A percentile compares a stretch with the other conserved stretches of the same genome.
Evolutionary conservation across 2,113 vertebrate species (phyloP).

Genomic region (Carollia perspicillata): DNA sequence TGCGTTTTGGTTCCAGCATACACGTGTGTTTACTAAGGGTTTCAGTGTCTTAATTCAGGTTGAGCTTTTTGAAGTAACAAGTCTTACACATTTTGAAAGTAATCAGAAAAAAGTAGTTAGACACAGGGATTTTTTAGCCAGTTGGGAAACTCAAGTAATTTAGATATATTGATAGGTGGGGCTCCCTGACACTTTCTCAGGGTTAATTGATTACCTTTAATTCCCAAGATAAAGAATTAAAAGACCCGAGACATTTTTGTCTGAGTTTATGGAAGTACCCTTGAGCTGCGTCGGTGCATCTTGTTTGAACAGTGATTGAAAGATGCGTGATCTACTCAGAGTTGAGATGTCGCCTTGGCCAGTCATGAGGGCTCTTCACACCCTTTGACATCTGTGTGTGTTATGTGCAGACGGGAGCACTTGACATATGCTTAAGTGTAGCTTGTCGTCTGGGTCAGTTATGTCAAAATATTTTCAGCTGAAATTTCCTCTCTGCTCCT

Average conservation of each 20-base stretch:
- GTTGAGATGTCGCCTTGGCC: background rate
- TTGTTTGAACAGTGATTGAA: background rate
- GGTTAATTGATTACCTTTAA: background rate
- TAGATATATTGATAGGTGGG: background rate
- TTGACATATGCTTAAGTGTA: slow-evolving; percentile 81
- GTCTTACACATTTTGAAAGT: background rate
- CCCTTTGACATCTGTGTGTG: background rate
- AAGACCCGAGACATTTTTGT: background rate
- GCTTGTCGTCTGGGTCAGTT: slow-evolving; percentile 88
- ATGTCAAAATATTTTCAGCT: slow-evolving; percentile 80
- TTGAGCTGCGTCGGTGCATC: background rate
- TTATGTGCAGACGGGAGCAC: slow-evolving; percentile 45
- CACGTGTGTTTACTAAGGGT: background rate
- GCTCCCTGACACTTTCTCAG: background rate
- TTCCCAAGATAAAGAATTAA: background rate
- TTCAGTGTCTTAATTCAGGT: background rate
- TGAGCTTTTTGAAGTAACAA: background rate
- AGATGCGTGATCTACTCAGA: background rate
- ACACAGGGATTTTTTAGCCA: background rate
- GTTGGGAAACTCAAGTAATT: background rate
- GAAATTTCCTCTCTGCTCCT: slow-evolving; percentile 76
- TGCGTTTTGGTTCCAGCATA: background rate
- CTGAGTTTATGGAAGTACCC: background rate
- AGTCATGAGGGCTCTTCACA: background rate
- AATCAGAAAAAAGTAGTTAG: background rate